These are phyloP conservation scores for Pheosia gnoma DNA, from an alignment of 2,888 invertebrate genomes.

Conservation along the genomic window DNA sequence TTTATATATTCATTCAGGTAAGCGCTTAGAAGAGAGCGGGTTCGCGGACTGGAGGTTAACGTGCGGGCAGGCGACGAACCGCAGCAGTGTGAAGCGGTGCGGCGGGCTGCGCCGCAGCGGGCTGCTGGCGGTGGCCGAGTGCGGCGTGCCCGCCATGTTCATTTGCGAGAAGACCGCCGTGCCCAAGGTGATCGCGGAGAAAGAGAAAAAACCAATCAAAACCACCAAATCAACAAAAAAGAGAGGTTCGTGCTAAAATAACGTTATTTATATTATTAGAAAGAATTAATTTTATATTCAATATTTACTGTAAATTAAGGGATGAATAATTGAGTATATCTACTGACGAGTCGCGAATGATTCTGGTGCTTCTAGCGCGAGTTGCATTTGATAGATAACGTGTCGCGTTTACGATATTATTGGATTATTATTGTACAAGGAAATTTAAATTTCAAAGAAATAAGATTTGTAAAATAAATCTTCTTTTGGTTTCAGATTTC, in stretches of 20 bases:
- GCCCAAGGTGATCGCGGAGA: constrained; percentile 7
- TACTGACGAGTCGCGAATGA: too few relatives aligned
- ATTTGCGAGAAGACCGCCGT: constrained; percentile 55
- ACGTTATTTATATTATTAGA: too few relatives aligned
- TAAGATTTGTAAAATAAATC: too few relatives aligned
- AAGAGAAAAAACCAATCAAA: not conserved
- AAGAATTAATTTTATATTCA: too few relatives aligned
- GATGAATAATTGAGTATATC: too few relatives aligned
- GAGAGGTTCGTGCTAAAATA: not conserved
- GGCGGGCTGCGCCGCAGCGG: constrained; percentile 54
- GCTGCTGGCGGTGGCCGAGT: constrained; percentile 41
- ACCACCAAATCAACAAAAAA: not conserved
- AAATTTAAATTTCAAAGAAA: too few relatives aligned
- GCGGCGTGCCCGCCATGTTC: constrained; percentile 50
- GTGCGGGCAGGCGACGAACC: constrained; percentile 30
- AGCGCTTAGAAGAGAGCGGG: constrained; percentile 36
- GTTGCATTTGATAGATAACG: too few relatives aligned
- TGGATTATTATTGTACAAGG: too few relatives aligned
- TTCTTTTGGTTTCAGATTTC: too few relatives aligned
- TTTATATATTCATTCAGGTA: constrained; percentile 43
- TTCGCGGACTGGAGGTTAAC: constrained; percentile 50
- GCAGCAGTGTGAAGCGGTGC: constrained; percentile 40
- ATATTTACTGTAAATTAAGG: too few relatives aligned
- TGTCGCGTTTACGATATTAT: too few relatives aligned
- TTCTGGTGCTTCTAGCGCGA: too few relatives aligned